Conservation (phyloP, 2,888 invertebrate species). For the Chironomus tentans region DNA sequence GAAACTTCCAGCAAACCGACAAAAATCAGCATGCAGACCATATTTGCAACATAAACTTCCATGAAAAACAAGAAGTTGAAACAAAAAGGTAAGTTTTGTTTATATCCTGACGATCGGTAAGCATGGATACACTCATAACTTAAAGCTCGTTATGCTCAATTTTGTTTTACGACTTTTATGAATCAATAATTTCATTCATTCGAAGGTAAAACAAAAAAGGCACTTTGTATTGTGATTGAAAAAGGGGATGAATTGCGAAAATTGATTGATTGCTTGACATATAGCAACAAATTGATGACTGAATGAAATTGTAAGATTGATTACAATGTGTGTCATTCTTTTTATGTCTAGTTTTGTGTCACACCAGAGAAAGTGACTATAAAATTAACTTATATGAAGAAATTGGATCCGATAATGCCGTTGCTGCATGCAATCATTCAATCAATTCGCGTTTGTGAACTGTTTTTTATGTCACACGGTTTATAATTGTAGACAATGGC, state of each 20-base stretch:
- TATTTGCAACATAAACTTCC: too few species aligned
- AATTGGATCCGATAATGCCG: not conserved
- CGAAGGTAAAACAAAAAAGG: conserved; percentile 7
- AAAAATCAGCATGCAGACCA: too few species aligned
- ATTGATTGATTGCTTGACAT: too few species aligned
- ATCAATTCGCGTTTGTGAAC: not conserved
- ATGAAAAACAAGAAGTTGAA: too few species aligned
- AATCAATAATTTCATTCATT: conserved; percentile 19
- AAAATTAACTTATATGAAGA: not conserved
- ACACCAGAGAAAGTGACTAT: not conserved
- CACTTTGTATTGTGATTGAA: not conserved
- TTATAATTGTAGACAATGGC: conserved; percentile 22
- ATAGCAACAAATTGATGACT: not conserved
- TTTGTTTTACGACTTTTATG: conserved; percentile 22
- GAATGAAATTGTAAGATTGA: not conserved
- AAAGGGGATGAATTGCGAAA: not conserved
- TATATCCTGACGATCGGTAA: not conserved
- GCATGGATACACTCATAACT: conserved; percentile 10
- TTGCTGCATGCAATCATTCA: conserved; percentile 8
- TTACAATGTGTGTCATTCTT: not conserved
- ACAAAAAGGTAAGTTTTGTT: not conserved
- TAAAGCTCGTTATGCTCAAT: conserved; percentile 15
- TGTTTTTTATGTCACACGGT: not conserved
- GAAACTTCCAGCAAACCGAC: too few species aligned
- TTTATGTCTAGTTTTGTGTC: not conserved